Percentiles rank a stretch among this genome's conserved stretches.
Evolutionary conservation across 2,113 vertebrate genomes (phyloP).

Genomic region (Dasyprocta punctata): DNA sequence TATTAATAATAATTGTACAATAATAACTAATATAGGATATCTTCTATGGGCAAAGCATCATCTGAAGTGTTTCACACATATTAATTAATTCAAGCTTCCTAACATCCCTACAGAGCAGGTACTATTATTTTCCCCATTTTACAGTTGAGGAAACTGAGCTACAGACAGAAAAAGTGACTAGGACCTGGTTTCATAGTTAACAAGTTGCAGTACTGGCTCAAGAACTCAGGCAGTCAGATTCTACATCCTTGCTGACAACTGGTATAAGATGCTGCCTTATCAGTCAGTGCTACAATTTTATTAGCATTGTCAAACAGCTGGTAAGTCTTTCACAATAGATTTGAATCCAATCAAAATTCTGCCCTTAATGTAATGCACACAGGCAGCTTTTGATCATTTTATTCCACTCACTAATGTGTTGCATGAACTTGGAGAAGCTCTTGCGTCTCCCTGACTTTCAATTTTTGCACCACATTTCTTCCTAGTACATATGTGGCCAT

Average conservation of each 20-base stretch:
- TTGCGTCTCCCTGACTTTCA: not conserved
- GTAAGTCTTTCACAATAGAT: not conserved
- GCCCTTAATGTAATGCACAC: not conserved
- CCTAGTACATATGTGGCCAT: not conserved
- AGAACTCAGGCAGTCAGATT: not conserved
- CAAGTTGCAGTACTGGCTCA: not conserved
- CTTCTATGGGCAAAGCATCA: not conserved
- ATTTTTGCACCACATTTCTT: conserved; percentile 9
- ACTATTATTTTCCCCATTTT: not conserved
- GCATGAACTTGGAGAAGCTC: not conserved
- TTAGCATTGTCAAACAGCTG: not conserved
- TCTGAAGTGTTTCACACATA: not conserved
- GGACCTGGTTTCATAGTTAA: not conserved
- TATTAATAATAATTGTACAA: not conserved
- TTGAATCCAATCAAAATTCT: not conserved
- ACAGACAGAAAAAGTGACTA: not conserved
- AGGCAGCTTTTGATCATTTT: not conserved
- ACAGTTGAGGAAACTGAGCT: not conserved
- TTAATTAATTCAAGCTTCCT: not conserved
- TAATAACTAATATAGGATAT: not conserved
- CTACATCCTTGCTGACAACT: not conserved
- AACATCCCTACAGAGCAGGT: not conserved
- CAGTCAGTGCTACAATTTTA: not conserved
- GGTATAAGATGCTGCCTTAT: not conserved
- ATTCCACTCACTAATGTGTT: not conserved